These are phyloP conservation scores for Lichenostomus cassidix DNA, from an alignment of 2,113 vertebrate genomes.

Conservation along the genomic window DNA sequence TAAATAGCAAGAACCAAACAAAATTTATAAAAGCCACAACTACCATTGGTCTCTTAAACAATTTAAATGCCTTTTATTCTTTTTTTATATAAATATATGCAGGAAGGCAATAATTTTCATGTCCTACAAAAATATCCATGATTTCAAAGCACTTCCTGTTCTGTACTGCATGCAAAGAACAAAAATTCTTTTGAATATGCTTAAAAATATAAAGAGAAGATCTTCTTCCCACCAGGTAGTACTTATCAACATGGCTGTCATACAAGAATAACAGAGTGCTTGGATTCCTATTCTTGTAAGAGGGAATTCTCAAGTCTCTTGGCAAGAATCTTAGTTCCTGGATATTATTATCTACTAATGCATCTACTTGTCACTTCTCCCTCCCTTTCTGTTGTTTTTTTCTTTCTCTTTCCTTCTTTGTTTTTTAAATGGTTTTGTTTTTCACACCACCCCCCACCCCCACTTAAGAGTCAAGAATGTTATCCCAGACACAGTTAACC, in stretches of 20 bases:
- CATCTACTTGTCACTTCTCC: neutral
- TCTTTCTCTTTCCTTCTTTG: neutral
- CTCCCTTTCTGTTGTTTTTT: neutral
- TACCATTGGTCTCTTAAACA: neutral
- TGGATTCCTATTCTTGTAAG: neutral
- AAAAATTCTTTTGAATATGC: neutral
- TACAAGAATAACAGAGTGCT: neutral
- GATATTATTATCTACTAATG: neutral
- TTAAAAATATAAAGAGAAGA: neutral
- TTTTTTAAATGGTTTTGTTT: neutral
- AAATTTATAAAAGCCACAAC: neutral
- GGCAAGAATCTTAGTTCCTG: neutral
- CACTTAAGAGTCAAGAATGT: neutral
- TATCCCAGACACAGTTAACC: neutral
- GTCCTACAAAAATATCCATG: neutral
- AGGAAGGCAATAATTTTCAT: neutral
- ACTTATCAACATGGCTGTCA: neutral
- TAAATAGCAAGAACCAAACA: neutral
- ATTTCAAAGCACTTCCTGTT: neutral
- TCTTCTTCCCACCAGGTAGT: neutral
- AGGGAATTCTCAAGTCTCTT: neutral
- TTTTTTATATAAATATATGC: neutral
- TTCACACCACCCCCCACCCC: fast-evolving
- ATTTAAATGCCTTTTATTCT: neutral
- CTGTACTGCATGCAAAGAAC: neutral